Base-by-base conservation (phyloP, 2,888 invertebrate species). In the Helicoverpa assulta region DNA sequence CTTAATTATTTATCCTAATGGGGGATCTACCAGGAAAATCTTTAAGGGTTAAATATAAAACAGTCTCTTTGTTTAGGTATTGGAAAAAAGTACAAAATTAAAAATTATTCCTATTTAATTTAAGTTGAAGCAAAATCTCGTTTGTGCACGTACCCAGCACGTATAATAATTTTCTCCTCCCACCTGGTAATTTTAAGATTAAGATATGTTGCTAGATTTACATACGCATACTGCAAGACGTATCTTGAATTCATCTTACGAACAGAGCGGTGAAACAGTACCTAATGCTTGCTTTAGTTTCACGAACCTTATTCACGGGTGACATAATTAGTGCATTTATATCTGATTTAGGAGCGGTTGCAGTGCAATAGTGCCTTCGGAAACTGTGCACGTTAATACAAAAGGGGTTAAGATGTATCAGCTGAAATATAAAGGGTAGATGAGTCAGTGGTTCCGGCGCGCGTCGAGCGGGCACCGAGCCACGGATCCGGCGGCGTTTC, bases 401-500 rank as follows among this genome's bases (percentile, higher is more conserved):
- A 81, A 78, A 69, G 66, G 83, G 82, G 78, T 85, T 82, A 84
- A 84, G 75, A 79, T 77, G 72, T 83, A 81, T 81, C 81, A 81
- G 83, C 85, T 85, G 80, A 86, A 85, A 86, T 85, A 87, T 80
- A 86, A 82, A 74, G 81, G 80, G 67, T 81, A 85, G 82, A 85
- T 89, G 88, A 87, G 87, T 89, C 88, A 84, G 78, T 66, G 72
- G 84, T 84, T 85, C 87, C 85, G 86, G 83, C 67, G 80, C 70
- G 79, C 68, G 74, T 59, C 55, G 73, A 69, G 62, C 80, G 84
- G 83, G 88, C 87, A 86, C 83, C 77, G 86, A 85, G 87, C 86
- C 85, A 86, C 85, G 85, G 88, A 86, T 89, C 89, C 89, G 87
- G 86, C 84, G 84, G 86, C 87, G 86, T 90, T 92, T 90, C 90